Evolutionary conservation across 2,797 vertebrate species (phyloP).

Genomic region (Pitangus sulphuratus): DNA sequence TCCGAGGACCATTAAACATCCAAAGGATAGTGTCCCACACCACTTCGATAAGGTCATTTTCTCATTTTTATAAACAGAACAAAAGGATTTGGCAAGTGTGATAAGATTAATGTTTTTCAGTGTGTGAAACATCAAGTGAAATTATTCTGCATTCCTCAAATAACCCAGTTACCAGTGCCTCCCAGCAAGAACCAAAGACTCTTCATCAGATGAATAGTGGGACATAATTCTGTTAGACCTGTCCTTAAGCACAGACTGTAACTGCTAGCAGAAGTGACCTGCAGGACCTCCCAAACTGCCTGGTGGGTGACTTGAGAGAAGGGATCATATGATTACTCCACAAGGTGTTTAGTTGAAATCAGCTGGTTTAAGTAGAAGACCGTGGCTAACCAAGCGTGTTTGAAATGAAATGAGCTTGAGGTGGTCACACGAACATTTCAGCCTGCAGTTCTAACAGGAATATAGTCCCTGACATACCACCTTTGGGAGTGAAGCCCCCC

Average conservation of each 20-base stretch:
- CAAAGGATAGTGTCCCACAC: too few relatives aligned
- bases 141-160: background rate
- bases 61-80: too few relatives aligned
- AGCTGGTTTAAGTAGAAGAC: background rate
- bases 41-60: too few relatives aligned
- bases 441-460: background rate
- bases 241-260: background rate
- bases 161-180: background rate
- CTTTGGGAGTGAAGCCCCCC: background rate
- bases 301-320: background rate
- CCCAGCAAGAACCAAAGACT: background rate
- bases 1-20: too few relatives aligned
- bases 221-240: background rate
- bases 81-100: too few relatives aligned
- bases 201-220: background rate
- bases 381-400: background rate
- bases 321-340: background rate
- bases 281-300: background rate
- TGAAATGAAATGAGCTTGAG: background rate
- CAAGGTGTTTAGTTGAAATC: background rate
- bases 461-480: fast-evolving
- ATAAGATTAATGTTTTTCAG: too few relatives aligned
- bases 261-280: background rate
- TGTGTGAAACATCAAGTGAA: too few relatives aligned
- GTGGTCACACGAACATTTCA: background rate